A percentile compares a stretch with the other conserved stretches of the same genome.
Conservation (phyloP, 2,888 invertebrate species). For the Dynastes grantii region DNA sequence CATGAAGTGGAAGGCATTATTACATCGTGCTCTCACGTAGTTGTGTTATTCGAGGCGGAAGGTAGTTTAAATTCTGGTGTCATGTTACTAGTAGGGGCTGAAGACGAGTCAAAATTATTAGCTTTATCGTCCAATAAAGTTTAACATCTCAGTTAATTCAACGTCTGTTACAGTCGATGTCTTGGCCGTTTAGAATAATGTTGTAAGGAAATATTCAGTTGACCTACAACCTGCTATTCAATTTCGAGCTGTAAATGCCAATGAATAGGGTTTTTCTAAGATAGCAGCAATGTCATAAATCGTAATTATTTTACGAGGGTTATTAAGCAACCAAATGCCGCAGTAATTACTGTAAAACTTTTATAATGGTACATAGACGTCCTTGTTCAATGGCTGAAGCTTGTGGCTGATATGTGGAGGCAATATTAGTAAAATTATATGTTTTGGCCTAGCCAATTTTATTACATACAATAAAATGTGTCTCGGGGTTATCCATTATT, state of each 20-base stretch:
- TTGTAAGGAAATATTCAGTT: constrained; percentile 48
- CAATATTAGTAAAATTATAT: too few relatives aligned
- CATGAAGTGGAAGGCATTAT: not conserved
- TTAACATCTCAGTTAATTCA: not conserved
- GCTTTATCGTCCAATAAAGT: not conserved
- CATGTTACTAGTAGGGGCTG: too few relatives aligned
- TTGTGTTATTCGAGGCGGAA: not conserved
- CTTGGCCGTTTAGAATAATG: constrained; percentile 40
- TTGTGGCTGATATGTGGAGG: too few relatives aligned
- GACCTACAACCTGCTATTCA: constrained; percentile 25
- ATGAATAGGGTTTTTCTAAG: not conserved
- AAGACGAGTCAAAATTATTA: too few relatives aligned
- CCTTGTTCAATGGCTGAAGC: too few relatives aligned
- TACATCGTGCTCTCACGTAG: not conserved
- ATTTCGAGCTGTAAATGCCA: constrained; percentile 45
- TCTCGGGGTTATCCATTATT: too few relatives aligned
- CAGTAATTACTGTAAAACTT: too few relatives aligned
- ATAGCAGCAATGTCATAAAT: constrained; percentile 48
- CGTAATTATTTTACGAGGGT: not conserved
- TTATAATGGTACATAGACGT: too few relatives aligned
- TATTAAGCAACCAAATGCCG: too few relatives aligned
- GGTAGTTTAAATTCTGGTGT: too few relatives aligned
- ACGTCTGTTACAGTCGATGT: constrained; percentile 43
- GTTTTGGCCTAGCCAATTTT: too few relatives aligned
- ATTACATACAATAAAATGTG: too few relatives aligned